These are phyloP conservation scores for Coryphaenoides rupestris DNA, from an alignment of 2,113 vertebrate species.

Conservation along the genomic window DNA sequence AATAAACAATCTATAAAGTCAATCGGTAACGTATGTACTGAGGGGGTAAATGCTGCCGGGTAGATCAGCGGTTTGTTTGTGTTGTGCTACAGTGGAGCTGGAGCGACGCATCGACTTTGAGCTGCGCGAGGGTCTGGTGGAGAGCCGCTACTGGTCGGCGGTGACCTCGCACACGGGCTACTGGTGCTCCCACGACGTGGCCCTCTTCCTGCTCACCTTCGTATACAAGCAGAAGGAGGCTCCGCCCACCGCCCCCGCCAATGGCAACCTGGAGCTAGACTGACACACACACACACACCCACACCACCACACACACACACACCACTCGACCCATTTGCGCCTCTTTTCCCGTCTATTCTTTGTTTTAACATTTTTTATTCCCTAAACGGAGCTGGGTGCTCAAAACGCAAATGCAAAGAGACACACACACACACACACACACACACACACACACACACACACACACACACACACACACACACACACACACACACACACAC, in stretches of 20 bases:
- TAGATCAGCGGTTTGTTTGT: not conserved
- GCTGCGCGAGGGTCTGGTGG: slow-evolving; percentile 93
- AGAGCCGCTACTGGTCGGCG: slow-evolving; percentile 96
- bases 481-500: slow-evolving; percentile 24
- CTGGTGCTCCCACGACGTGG: slow-evolving; percentile 94
- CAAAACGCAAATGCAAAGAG: not conserved
- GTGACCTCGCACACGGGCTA: slow-evolving; percentile 97
- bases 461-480: slow-evolving; percentile 26
- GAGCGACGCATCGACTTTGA: slow-evolving; percentile 95
- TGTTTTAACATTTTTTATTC: not conserved
- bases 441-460: slow-evolving; percentile 23
- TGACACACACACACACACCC: slow-evolving; percentile 37
- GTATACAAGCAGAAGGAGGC: slow-evolving; percentile 81
- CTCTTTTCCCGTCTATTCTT: slow-evolving; percentile 19
- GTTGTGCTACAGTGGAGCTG: slow-evolving; percentile 81
- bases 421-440: slow-evolving; percentile 21
- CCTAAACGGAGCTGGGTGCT: slow-evolving; percentile 20
- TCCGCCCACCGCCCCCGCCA: slow-evolving; percentile 24
- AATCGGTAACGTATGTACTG: no score
- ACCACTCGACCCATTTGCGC: not conserved
- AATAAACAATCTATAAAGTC: no score
- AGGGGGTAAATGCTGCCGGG: no score
- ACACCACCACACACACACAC: slow-evolving; percentile 11
- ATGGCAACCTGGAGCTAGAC: slow-evolving; percentile 56
- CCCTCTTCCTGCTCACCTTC: slow-evolving; percentile 94